Percentiles rank a stretch among this genome's conserved stretches.
Conservation (phyloP, 2,797 vertebrate species). For the Characodon lateralis region DNA sequence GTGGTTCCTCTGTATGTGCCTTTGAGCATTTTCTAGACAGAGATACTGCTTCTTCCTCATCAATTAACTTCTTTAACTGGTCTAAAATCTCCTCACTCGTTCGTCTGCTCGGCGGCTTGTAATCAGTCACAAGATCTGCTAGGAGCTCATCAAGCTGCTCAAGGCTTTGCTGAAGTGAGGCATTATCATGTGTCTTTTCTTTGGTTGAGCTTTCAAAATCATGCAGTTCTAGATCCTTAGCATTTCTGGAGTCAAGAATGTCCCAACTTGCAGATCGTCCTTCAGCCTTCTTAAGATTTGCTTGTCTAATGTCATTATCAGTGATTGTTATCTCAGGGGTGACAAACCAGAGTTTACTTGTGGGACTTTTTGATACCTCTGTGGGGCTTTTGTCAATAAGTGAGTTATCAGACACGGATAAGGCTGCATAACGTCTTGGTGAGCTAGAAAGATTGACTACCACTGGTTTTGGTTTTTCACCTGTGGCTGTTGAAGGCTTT, state of each 20-base stretch:
- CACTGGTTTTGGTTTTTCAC: conserved; percentile 88
- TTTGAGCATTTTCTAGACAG: conserved; percentile 77
- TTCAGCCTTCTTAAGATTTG: conserved; percentile 77
- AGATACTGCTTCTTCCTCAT: conserved; percentile 81
- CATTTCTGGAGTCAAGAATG: conserved; percentile 80
- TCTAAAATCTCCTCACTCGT: conserved; percentile 87
- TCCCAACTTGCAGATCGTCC: conserved; percentile 88
- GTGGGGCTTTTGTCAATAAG: conserved; percentile 89
- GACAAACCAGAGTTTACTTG: conserved; percentile 90
- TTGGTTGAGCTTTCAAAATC: conserved; percentile 76
- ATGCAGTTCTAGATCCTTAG: conserved; percentile 62
- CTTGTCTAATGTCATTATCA: conserved; percentile 90
- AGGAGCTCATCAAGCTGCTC: conserved; percentile 97
- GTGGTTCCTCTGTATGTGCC: conserved; percentile 64
- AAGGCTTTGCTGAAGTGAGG: conserved; percentile 91
- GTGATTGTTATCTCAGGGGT: conserved; percentile 98
- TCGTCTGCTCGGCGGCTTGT: conserved; percentile 85
- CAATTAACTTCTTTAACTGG: conserved; percentile 90
- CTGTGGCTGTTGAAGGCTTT: conserved; percentile 78
- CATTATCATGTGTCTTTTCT: conserved; percentile 80
- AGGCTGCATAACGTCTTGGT: conserved; percentile 93
- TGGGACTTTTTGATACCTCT: conserved; percentile 74
- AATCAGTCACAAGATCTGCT: conserved; percentile 95
- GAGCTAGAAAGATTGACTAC: conserved; percentile 97
- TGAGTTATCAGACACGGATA: conserved; percentile 95